Evolutionary conservation across 92 coral and sea anemone genomes (phyloP).

Genomic region (Phenganax marumi): DNA sequence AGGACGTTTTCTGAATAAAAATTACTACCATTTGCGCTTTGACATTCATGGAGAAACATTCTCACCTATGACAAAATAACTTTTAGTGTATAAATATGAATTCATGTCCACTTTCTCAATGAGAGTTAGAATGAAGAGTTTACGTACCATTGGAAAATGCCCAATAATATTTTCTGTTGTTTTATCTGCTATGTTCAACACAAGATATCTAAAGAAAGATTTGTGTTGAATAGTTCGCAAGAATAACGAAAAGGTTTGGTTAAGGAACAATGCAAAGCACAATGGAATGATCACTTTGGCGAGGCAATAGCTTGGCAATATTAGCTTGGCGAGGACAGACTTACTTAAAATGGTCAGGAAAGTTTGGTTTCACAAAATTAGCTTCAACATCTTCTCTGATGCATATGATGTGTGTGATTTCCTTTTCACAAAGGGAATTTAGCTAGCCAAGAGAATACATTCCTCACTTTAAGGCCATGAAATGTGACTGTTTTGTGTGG

Average conservation of each 20-base stretch:
- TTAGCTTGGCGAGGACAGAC: neutral
- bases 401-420: conserved; percentile 89
- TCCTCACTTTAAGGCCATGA: no score
- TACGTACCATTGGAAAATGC: conserved; percentile 85
- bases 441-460: conserved; percentile 51
- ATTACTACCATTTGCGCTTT: conserved; percentile 63
- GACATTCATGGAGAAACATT: conserved; percentile 81
- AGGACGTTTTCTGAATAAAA: neutral
- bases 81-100: neutral
- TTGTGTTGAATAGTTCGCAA: neutral
- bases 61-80: conserved; percentile 62
- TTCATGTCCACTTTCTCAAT: neutral
- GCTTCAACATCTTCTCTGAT: conserved; percentile 92
- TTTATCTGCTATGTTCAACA: conserved; percentile 87
- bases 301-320: no score
- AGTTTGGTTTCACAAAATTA: conserved; percentile 92
- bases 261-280: neutral
- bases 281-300: no score
- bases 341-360: conserved; percentile 84
- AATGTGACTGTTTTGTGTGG: neutral
- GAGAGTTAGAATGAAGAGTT: neutral
- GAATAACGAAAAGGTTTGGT: neutral
- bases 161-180: conserved; percentile 91
- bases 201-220: conserved; percentile 68
- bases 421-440: conserved; percentile 64